Conservation (phyloP, 2,113 vertebrate genomes). For the Pipa parva region DNA sequence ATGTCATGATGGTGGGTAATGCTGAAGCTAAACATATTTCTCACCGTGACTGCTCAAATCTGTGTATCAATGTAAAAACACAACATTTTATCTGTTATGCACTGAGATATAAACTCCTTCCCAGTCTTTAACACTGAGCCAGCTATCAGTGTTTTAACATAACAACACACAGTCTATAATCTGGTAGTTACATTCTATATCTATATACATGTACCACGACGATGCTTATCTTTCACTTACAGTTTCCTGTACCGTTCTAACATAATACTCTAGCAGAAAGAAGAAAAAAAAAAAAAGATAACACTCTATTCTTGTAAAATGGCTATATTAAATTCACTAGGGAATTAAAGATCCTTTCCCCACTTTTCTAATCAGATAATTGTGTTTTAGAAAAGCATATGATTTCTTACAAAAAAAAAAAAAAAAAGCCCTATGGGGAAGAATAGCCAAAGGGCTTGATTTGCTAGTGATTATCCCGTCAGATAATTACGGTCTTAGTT, state of each 20-base stretch:
- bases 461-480: constrained; percentile 44
- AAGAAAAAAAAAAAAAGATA: not conserved
- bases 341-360: not conserved
- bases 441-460: constrained; percentile 44
- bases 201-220: not conserved
- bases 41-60: too few relatives aligned
- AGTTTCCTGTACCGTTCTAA: not conserved
- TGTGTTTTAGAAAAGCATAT: constrained; percentile 50
- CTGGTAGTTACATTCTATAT: too few relatives aligned
- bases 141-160: too few relatives aligned
- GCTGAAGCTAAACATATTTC: too few relatives aligned
- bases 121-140: too few relatives aligned
- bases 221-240: not conserved
- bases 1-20: too few relatives aligned
- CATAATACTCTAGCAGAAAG: not conserved
- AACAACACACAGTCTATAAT: too few relatives aligned
- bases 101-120: too few relatives aligned
- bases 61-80: too few relatives aligned
- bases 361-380: constrained; percentile 50
- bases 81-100: too few relatives aligned
- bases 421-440: constrained; percentile 16
- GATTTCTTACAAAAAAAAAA: constrained; percentile 50
- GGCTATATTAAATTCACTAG: not conserved
- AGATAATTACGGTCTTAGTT: constrained; percentile 37
- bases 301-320: not conserved